Percentiles rank a stretch among this genome's conserved stretches.
Evolutionary conservation across 2,113 vertebrate genomes (phyloP).

Genomic region (Azemiops feae): DNA sequence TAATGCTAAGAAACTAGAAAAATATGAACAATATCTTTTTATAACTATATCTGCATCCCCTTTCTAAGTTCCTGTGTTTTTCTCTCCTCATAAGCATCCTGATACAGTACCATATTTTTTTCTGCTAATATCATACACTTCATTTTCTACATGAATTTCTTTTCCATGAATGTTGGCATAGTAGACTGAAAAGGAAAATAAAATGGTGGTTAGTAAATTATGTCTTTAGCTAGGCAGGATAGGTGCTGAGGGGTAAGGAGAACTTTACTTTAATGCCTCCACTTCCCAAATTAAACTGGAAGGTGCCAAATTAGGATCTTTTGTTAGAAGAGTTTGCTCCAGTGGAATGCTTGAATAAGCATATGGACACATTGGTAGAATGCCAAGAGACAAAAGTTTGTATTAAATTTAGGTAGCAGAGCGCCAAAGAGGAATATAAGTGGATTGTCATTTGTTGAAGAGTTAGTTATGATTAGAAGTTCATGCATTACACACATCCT

Average conservation of each 20-base stretch:
- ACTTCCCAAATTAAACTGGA: neutral
- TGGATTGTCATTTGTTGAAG: constrained; percentile 36
- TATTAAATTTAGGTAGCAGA: constrained; percentile 44
- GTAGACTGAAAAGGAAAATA: constrained; percentile 14
- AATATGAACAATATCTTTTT: neutral
- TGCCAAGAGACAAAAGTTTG: constrained; percentile 1
- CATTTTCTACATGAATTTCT: neutral
- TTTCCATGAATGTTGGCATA: neutral
- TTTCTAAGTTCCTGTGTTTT: neutral
- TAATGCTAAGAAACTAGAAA: neutral
- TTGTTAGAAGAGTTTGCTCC: neutral
- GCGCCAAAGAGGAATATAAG: neutral
- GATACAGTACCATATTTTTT: neutral
- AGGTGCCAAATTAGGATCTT: neutral
- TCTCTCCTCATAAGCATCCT: neutral
- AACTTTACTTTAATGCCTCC: neutral
- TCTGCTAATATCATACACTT: neutral
- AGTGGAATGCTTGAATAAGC: neutral
- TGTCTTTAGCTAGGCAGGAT: neutral
- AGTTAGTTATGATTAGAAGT: constrained; percentile 28
- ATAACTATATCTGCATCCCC: neutral
- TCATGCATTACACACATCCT: neutral
- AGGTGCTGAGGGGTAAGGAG: neutral
- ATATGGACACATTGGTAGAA: neutral
- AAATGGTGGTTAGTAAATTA: neutral